Conservation (phyloP, 2,797 vertebrate species). For the Acridotheres tristis region DNA sequence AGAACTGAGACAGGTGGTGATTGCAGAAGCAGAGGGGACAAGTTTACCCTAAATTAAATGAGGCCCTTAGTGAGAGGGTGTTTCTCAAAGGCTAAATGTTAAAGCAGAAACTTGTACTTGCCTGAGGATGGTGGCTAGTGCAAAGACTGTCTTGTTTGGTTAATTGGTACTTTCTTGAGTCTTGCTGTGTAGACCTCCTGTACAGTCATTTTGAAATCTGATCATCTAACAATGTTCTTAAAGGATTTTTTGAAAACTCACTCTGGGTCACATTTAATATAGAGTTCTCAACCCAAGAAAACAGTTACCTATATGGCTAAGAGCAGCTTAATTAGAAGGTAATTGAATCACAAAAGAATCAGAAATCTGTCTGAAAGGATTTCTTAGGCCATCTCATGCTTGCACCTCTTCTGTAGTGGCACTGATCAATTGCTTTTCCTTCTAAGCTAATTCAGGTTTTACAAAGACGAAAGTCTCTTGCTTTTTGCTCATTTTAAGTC, state of each 20-base stretch:
- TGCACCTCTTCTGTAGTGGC: neutral
- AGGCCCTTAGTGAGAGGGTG: neutral
- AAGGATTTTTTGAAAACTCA: neutral
- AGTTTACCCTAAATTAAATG: neutral
- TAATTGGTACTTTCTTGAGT: neutral
- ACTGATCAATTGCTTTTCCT: neutral
- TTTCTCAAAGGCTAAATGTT: neutral
- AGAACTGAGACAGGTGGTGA: neutral
- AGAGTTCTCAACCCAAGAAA: neutral
- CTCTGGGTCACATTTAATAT: neutral
- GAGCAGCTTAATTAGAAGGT: slow-evolving; percentile 32
- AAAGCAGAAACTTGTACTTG: neutral
- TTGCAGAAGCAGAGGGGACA: neutral
- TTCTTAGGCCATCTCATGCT: neutral
- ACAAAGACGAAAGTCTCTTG: neutral
- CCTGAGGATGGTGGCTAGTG: neutral
- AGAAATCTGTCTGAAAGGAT: neutral
- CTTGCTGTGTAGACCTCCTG: neutral
- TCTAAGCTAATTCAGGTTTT: neutral
- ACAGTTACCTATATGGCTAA: neutral
- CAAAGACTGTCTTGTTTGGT: neutral
- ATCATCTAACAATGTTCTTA: neutral
- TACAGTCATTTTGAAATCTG: neutral
- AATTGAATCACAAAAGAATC: neutral
- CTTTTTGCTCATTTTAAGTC: neutral